Conservation (phyloP, 2,113 vertebrate species). For the Pachyramphus minor region DNA sequence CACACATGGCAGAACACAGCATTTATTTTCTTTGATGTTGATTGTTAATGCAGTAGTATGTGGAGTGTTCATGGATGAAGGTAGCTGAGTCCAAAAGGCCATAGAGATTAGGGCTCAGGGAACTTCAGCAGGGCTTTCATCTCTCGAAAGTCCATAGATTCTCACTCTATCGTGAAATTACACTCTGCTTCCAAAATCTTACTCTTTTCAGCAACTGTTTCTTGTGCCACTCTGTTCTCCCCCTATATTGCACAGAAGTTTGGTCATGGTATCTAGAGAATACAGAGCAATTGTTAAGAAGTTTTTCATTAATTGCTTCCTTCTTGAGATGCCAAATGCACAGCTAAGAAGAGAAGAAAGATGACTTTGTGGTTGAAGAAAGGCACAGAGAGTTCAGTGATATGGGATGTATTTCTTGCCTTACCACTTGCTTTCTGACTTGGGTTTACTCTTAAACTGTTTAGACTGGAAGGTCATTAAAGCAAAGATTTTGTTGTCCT, state of each 20-base stretch:
- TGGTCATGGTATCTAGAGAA: neutral
- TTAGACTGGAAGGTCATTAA: neutral
- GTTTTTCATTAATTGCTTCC: neutral
- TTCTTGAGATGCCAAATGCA: neutral
- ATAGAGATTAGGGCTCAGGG: neutral
- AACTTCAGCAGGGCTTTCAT: neutral
- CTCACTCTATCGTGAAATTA: conserved; percentile 37
- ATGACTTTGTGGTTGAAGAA: conserved; percentile 8
- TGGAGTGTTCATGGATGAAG: neutral
- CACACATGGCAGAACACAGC: neutral
- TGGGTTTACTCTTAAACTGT: neutral
- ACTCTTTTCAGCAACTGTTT: neutral
- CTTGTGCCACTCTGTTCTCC: neutral
- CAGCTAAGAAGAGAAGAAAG: conserved; percentile 17
- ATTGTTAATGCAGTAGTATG: neutral
- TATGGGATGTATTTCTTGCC: neutral
- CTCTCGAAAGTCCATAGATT: neutral
- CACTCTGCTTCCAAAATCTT: neutral
- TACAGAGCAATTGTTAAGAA: neutral
- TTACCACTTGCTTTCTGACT: neutral
- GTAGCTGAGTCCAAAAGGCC: neutral
- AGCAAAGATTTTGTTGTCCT: neutral
- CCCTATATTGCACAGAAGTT: neutral
- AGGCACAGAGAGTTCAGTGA: neutral
- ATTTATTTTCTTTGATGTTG: neutral